These are phyloP conservation scores for Apis laboriosa DNA, from an alignment of 1,140 invertebrate genomes.

Conservation along the genomic window DNA sequence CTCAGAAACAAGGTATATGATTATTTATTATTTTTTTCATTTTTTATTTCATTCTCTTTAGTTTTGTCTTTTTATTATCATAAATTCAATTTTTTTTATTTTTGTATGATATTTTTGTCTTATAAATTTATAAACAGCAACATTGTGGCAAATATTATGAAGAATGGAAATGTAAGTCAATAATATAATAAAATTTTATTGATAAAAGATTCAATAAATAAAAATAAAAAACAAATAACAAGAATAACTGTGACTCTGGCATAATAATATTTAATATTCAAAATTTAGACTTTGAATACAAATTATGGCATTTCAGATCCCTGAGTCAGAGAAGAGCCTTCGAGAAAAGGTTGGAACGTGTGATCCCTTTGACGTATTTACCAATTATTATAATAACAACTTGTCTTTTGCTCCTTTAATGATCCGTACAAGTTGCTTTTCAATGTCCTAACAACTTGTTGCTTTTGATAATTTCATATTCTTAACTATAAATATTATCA, in stretches of 20 bases:
- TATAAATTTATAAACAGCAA: constrained; percentile 18
- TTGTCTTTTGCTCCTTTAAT: constrained; percentile 79
- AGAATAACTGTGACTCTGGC: constrained; percentile 50
- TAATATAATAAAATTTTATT: constrained; percentile 19
- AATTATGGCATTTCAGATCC: constrained; percentile 81
- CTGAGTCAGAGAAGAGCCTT: constrained; percentile 79
- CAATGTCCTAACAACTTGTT: constrained; percentile 75
- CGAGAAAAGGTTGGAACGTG: constrained; percentile 80
- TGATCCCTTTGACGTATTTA: constrained; percentile 79
- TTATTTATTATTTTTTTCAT: not conserved
- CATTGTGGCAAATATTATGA: constrained; percentile 24
- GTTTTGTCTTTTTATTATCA: not conserved
- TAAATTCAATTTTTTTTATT: not conserved
- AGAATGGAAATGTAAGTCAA: constrained; percentile 36
- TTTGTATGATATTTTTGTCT: not conserved
- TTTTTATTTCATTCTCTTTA: not conserved
- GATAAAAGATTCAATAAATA: constrained; percentile 14
- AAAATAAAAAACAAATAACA: constrained; percentile 16
- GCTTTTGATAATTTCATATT: constrained; percentile 68
- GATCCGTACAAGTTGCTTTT: constrained; percentile 74
- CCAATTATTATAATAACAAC: constrained; percentile 73
- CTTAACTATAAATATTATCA: constrained; percentile 64
- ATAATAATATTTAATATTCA: constrained; percentile 35
- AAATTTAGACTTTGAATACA: constrained; percentile 74
- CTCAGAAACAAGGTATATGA: constrained; percentile 78